phyloP scores from a whole-genome alignment of 2,797 vertebrate genomes.

The Taenioides sp. region DNA sequence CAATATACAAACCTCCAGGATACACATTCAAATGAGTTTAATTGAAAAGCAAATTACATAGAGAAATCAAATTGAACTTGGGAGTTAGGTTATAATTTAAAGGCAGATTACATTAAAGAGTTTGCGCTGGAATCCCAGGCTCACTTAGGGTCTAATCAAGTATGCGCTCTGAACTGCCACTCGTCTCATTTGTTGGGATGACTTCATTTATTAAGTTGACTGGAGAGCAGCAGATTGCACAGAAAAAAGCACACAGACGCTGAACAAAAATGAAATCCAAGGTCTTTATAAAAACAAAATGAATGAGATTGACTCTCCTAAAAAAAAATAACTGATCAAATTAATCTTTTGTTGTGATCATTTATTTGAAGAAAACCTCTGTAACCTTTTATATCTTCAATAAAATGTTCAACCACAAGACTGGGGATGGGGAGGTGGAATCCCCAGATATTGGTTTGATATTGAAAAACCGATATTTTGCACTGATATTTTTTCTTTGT shows the following conservation, averaged over 20 bases:
- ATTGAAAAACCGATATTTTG: no score
- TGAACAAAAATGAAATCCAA: background rate
- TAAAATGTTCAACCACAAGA: background rate
- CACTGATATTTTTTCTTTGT: no score
- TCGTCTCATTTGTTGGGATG: constrained; percentile 54
- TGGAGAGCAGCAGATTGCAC: constrained; percentile 4
- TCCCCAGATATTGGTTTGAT: no score
- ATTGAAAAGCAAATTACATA: constrained; percentile 40
- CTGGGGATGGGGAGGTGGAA: no score
- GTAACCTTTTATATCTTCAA: background rate
- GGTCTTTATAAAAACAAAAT: background rate
- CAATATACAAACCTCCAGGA: constrained; percentile 21
- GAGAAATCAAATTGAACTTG: constrained; percentile 27
- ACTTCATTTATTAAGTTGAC: constrained; percentile 47
- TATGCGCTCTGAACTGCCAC: constrained; percentile 55
- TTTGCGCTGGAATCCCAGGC: constrained; percentile 40
- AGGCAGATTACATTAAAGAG: constrained; percentile 53
- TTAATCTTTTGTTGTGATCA: background rate
- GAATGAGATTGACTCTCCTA: no score
- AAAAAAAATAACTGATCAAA: no score
- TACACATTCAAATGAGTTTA: constrained; percentile 28
- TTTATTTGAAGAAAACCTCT: background rate
- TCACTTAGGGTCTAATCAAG: constrained; percentile 55
- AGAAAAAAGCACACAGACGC: background rate
- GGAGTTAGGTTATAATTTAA: constrained; percentile 50